These are phyloP conservation scores for Andrena fulva DNA, from an alignment of 2,888 invertebrate genomes.

Conservation along the genomic window DNA sequence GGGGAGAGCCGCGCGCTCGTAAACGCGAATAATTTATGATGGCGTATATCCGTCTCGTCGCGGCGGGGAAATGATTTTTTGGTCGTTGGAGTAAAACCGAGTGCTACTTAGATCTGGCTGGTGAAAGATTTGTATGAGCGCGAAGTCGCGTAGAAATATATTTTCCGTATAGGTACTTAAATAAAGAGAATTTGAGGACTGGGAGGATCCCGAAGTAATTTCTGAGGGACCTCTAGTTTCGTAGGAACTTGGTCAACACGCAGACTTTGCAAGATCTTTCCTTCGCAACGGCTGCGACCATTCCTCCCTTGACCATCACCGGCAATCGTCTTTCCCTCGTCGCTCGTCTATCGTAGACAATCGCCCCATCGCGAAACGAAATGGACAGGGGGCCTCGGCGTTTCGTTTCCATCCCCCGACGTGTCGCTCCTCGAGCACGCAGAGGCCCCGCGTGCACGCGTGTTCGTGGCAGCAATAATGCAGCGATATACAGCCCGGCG, in stretches of 20 bases:
- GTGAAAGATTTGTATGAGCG: not conserved
- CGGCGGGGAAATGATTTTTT: slow-evolving; percentile 34
- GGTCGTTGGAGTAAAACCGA: not conserved
- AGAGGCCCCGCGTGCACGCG: slow-evolving; percentile 9
- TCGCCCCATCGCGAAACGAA: not conserved
- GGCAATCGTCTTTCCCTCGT: too few relatives aligned
- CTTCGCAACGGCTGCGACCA: too few relatives aligned
- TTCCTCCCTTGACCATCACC: too few relatives aligned
- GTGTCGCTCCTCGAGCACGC: slow-evolving; percentile 19
- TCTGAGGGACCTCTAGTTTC: too few relatives aligned
- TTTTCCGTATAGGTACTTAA: too few relatives aligned
- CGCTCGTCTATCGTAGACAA: too few relatives aligned
- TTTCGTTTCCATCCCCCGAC: slow-evolving; percentile 12
- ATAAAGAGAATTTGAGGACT: too few relatives aligned
- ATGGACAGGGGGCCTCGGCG: not conserved
- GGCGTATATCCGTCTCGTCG: not conserved
- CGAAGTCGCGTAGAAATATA: too few relatives aligned
- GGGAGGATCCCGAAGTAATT: too few relatives aligned
- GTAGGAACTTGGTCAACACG: too few relatives aligned
- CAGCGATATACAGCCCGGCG: slow-evolving; percentile 77
- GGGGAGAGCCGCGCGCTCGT: slow-evolving; percentile 73
- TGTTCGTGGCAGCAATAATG: slow-evolving; percentile 75
- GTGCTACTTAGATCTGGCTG: not conserved
- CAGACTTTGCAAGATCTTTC: too few relatives aligned
- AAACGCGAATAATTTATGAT: slow-evolving; percentile 71